Percentiles rank a stretch among this genome's conserved stretches.
Evolutionary conservation across 64 coral and sea anemone species (phyloP).

Genomic region (Anthopleura sola): DNA sequence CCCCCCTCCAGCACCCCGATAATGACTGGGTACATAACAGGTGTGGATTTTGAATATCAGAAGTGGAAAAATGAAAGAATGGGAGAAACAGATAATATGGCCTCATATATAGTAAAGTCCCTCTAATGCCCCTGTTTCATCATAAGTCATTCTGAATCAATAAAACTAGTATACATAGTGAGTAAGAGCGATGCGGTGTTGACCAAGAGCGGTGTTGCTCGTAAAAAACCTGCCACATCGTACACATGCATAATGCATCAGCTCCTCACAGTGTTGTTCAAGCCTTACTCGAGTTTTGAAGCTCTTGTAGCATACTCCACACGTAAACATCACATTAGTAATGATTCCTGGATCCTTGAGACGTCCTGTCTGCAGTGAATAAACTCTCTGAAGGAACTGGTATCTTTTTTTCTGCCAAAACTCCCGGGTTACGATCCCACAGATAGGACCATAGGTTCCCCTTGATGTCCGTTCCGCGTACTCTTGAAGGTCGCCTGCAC

Average conservation of each 20-base stretch:
- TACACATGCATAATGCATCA: conserved; percentile 85
- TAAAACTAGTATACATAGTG: neutral
- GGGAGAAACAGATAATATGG: no score
- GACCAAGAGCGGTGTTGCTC: conserved; percentile 81
- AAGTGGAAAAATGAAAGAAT: no score
- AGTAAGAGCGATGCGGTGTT: conserved; percentile 56
- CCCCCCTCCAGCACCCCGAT: no score
- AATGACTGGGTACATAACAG: no score
- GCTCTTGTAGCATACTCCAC: conserved; percentile 91
- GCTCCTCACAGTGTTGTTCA: conserved; percentile 88
- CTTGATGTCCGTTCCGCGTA: neutral
- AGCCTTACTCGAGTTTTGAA: conserved; percentile 68
- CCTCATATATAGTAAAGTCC: no score
- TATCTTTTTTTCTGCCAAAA: conserved; percentile 30
- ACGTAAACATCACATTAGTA: conserved; percentile 37
- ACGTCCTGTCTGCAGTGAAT: conserved; percentile 46
- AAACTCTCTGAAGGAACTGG: conserved; percentile 41
- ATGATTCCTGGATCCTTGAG: neutral
- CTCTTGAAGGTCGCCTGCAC: neutral
- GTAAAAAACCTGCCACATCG: conserved; percentile 85
- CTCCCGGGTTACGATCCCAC: conserved; percentile 35
- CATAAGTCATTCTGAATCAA: no score
- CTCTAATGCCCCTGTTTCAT: no score
- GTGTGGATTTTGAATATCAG: no score
- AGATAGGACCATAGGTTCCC: neutral